Percentiles rank a stretch among this genome's conserved stretches.
These are phyloP conservation scores for Cervus canadensis DNA, from an alignment of 2,113 vertebrate genomes.

Conservation along the genomic window DNA sequence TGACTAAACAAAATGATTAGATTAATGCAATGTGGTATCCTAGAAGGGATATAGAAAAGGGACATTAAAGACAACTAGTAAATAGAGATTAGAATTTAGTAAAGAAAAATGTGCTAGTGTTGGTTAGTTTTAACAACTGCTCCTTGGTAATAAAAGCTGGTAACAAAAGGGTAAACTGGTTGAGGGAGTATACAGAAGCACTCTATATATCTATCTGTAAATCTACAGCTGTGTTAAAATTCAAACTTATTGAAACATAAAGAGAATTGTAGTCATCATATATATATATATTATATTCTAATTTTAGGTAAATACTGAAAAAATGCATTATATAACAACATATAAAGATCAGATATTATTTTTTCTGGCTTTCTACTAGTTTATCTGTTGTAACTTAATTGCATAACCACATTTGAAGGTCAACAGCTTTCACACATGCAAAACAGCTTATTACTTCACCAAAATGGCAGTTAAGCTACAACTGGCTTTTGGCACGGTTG, in stretches of 20 bases:
- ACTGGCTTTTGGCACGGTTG: neutral
- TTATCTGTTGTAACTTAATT: neutral
- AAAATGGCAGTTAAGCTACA: neutral
- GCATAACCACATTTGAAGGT: neutral
- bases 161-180: neutral
- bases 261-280: neutral
- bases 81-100: neutral
- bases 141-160: neutral
- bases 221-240: neutral
- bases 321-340: neutral
- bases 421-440: neutral
- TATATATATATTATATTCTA: neutral
- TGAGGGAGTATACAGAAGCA: neutral
- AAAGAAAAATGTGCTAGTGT: neutral
- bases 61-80: neutral
- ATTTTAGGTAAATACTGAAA: neutral
- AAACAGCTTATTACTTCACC: neutral
- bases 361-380: neutral
- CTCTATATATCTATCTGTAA: neutral
- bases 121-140: neutral
- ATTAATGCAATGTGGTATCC: neutral
- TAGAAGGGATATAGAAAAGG: neutral
- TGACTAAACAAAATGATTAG: neutral
- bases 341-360: neutral
- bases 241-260: neutral